These are phyloP conservation scores for Hetaerina titia DNA, from an alignment of 2,888 invertebrate species.

Conservation along the genomic window DNA sequence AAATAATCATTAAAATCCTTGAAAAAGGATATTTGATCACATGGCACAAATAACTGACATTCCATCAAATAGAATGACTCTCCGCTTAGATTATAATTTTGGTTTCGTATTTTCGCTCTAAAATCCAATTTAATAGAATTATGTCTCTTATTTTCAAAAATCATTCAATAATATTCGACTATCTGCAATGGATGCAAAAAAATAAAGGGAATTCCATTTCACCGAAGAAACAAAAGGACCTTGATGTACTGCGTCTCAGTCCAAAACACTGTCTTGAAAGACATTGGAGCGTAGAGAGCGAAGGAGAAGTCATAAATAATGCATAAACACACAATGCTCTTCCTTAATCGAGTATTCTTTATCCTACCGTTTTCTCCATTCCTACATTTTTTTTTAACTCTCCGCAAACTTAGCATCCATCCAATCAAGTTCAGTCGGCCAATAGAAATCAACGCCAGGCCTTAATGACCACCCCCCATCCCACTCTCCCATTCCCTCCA, in stretches of 20 bases:
- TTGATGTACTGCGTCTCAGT: not conserved
- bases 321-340: constrained; percentile 32
- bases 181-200: too few species aligned
- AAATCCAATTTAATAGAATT: too few species aligned
- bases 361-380: not conserved
- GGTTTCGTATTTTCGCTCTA: too few species aligned
- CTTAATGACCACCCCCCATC: constrained; percentile 54
- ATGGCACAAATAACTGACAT: too few species aligned
- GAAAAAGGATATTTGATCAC: too few species aligned
- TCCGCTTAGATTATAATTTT: too few species aligned
- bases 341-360: constrained; percentile 53
- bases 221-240: not conserved
- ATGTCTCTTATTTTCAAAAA: too few species aligned
- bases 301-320: constrained; percentile 50
- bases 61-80: too few species aligned
- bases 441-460: constrained; percentile 63
- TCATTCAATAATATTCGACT: too few species aligned
- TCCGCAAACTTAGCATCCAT: constrained; percentile 58
- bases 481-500: not conserved
- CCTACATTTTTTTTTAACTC: not conserved
- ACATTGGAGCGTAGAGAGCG: not conserved
- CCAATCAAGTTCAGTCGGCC: constrained; percentile 57
- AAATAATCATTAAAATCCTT: too few species aligned
- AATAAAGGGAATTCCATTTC: not conserved
- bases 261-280: not conserved